Percentiles rank a stretch among this genome's conserved stretches.
phyloP scores from a whole-genome alignment of 2,113 vertebrate genomes.

The Rafetus swinhoei region DNA sequence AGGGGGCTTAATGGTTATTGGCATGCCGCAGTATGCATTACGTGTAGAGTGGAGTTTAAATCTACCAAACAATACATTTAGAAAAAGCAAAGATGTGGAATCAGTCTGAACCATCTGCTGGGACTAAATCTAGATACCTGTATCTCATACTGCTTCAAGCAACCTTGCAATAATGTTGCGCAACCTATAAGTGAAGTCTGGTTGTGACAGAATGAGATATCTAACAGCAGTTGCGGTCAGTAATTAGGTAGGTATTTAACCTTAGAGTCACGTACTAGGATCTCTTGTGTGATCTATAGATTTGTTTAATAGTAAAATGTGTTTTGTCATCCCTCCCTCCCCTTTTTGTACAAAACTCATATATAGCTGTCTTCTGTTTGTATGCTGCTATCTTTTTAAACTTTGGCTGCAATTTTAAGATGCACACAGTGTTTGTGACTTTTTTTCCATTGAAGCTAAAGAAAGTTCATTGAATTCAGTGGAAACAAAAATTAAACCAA shows the following conservation, averaged over 20 bases:
- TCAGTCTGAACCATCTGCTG: neutral
- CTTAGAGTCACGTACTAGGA: neutral
- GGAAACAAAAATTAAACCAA: slow-evolving; percentile 9
- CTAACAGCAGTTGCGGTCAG: neutral
- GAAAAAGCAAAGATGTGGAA: neutral
- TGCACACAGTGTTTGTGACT: accelerated
- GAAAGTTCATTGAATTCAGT: neutral
- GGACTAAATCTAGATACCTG: neutral
- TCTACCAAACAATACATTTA: neutral
- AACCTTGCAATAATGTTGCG: neutral
- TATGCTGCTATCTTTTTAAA: neutral
- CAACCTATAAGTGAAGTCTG: neutral
- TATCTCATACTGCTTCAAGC: neutral
- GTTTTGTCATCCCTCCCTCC: neutral
- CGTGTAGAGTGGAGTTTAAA: slow-evolving; percentile 5
- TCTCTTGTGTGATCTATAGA: neutral
- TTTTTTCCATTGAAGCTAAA: neutral
- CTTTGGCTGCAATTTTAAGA: neutral
- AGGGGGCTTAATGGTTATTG: neutral
- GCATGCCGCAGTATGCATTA: neutral
- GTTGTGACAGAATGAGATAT: neutral
- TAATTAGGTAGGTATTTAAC: neutral
- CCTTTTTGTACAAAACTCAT: accelerated
- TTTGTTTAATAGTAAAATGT: neutral
- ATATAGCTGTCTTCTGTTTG: neutral